Base-by-base conservation (phyloP, 2,888 invertebrate genomes). In the Schrankia costaestrigalis region DNA sequence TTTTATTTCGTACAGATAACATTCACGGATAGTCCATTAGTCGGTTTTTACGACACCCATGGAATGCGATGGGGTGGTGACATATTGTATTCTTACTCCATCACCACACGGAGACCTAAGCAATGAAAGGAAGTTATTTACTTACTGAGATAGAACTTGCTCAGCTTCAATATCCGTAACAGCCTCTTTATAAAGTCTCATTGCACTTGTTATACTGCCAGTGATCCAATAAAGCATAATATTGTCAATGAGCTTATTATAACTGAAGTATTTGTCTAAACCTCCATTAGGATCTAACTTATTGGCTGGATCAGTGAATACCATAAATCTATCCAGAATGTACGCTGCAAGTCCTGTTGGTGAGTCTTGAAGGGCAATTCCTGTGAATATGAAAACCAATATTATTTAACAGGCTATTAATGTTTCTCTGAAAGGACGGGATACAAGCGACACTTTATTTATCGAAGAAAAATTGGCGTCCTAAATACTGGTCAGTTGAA, bases 321-420 rank as follows among this genome's bases (percentile, higher is more conserved):
- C 90, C 80, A 89, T 90, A 73, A 96, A 95, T 70, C 95, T 96
- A 63, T 98, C 97, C 11, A 97, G 69, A 27, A 97, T 93, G 59
- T 97, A 98, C 0, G 93, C 94, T 0, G 96, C 96, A 26, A 98
- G 79, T 0, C 96, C 97, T 0, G 92, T 89, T 0, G 97, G 97
- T 1, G 95, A 94, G 55, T 95, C 93, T 47, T 90, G 84, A 7
- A 96, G 78, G 0, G 89, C 93, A 4, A 90, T 89, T 9, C 95
- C 94, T 93, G 61, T 1, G 6, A 27, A 17, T 11, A 23, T 23
- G 9, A 10, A 3, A 7, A 17, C 7, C 3, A 17, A 7, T 17
- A 17, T 17, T 3, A 5, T 7, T 5, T 17, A 7, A 17, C 3
- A 17, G 7, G 17, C 7, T 5, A 17, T 17, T 5, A 17, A 17